These are phyloP conservation scores for Rafetus swinhoei DNA, from an alignment of 2,113 vertebrate genomes.

Conservation along the genomic window DNA sequence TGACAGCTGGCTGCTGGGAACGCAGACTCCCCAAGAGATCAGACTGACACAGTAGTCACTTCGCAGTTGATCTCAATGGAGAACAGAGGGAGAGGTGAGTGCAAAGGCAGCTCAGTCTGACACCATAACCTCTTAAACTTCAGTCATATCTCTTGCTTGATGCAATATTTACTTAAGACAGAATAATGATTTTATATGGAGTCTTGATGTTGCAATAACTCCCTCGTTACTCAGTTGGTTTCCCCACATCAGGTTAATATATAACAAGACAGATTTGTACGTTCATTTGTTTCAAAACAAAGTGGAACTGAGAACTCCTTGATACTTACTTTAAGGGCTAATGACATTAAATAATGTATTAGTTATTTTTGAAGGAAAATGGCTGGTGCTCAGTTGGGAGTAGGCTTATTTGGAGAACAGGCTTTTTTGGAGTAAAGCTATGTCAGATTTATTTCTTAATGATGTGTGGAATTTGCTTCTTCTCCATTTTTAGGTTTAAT, in stretches of 20 bases:
- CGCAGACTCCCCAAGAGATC: not conserved
- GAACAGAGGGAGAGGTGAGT: not conserved
- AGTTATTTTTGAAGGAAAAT: not conserved
- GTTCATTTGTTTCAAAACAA: not conserved
- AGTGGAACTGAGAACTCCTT: not conserved
- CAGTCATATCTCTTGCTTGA: conserved; percentile 45
- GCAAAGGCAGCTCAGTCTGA: not conserved
- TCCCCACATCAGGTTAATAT: conserved; percentile 68
- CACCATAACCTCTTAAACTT: conserved; percentile 49
- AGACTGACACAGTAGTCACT: not conserved
- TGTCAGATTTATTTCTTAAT: not conserved
- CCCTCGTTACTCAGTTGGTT: conserved; percentile 64
- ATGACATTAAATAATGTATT: not conserved
- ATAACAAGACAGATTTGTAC: conserved; percentile 47
- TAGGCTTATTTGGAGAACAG: not conserved
- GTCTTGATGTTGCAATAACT: conserved; percentile 59
- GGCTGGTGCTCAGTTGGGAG: rapidly evolving
- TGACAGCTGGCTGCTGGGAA: not conserved
- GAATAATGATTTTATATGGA: conserved; percentile 53
- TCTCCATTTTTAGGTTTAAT: no score
- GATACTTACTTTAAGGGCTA: not conserved
- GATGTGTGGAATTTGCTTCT: not conserved
- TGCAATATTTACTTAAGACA: conserved; percentile 63
- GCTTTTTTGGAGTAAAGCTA: not conserved
- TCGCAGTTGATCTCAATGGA: conserved; percentile 6